phyloP scores from a whole-genome alignment of 2,888 invertebrate genomes.

The Brachyopa scutellaris region DNA sequence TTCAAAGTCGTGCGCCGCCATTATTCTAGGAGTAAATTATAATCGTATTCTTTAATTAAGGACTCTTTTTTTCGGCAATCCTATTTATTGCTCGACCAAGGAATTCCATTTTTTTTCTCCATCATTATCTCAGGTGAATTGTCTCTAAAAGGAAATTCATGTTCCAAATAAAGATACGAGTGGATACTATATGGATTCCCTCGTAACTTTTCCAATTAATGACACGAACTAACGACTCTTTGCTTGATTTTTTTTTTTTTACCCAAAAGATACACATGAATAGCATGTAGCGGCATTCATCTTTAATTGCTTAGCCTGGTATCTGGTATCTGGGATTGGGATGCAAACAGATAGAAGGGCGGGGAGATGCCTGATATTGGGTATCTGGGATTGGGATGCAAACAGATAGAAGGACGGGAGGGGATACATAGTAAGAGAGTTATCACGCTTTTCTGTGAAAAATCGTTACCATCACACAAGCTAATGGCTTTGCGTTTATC shows the following conservation, averaged over 20 bases:
- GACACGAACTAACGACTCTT: constrained; percentile 26
- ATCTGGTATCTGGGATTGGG: background rate
- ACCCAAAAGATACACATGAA: background rate
- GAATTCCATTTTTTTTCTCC: constrained; percentile 1
- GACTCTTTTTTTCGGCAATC: constrained; percentile 1
- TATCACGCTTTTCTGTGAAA: background rate
- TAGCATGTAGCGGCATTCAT: background rate
- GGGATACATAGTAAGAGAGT: too few species aligned
- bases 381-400: background rate
- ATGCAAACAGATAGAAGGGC: background rate
- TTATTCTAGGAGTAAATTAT: background rate
- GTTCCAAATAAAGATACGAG: constrained; percentile 3
- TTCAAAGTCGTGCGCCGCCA: too few species aligned
- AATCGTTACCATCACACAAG: constrained; percentile 2
- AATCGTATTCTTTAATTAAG: constrained; percentile 22
- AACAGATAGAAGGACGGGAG: background rate
- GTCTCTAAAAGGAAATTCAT: constrained; percentile 24
- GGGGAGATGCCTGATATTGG: too few species aligned
- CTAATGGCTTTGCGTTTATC: constrained; percentile 45
- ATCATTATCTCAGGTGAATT: constrained; percentile 39
- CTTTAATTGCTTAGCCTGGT: background rate
- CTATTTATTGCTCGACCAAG: constrained; percentile 11
- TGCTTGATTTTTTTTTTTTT: background rate
- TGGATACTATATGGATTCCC: too few species aligned
- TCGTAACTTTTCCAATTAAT: constrained; percentile 27